Evolutionary conservation across 2,888 invertebrate species (phyloP), one percentile per base, ranked within the genome.

Genomic region (Macrophya annulata): DNA sequence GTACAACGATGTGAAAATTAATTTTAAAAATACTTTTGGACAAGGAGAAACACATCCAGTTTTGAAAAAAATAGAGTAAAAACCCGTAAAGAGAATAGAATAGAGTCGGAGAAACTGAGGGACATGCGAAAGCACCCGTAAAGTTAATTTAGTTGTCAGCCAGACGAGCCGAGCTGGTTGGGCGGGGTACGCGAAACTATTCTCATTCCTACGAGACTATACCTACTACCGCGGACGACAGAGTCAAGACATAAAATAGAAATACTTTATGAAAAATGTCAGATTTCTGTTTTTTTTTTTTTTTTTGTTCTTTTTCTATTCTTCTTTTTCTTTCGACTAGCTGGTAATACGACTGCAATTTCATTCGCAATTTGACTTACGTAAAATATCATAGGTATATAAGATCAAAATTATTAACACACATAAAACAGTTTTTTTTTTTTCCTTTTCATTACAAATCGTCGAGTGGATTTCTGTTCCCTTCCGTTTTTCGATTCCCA

Each of bases 241-340:
- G 31, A 51, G 85, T 85, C 79, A 87, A 86, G 88, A 87, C 88
- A 89, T 88, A 88, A 89, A 89, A 87, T 87, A 86, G 86, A 88
- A 81, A 88, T 87, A 88, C 87, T 88, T 88, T 88, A 89, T 89
- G 87, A 87, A 86, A 88, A 89, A 88, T 86, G 88, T 89, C 88
- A 88, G 88, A 88, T 89, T 88, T 31, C 31, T 31, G 31, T 31
- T 31, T 31, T 31, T 31, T 65, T 84, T 68, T 83, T 40, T 62
- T 59, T 81, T 40, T 68, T 83, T 76, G 12, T 51, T 55, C 10
- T 1, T 12, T 51, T n/a, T 8, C 25, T n/a, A 21, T 65, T 65
- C 8, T 43, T 31, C 25, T 1, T 48, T 12, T 37, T 71, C 9
- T 71, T 71, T 37, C 21, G 21, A 17, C 62, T 62, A 31, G 31